These are phyloP conservation scores for Cyanoderma ruficeps DNA, from an alignment of 2,113 vertebrate genomes.

Conservation along the genomic window DNA sequence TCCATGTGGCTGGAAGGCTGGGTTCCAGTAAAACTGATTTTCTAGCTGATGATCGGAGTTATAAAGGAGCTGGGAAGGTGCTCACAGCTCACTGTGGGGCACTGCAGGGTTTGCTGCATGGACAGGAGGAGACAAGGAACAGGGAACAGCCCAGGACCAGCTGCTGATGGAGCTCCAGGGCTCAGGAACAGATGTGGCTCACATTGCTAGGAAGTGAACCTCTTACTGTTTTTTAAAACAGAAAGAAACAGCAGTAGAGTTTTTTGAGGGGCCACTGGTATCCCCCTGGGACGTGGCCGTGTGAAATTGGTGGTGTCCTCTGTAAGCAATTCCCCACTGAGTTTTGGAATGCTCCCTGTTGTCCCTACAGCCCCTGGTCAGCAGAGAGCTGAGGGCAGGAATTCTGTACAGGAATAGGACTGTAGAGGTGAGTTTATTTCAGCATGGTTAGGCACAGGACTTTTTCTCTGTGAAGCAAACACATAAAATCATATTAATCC, in stretches of 20 bases:
- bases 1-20: background rate
- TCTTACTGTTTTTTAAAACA: background rate
- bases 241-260: background rate
- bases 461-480: background rate
- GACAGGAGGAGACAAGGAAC: background rate
- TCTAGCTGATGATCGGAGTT: background rate
- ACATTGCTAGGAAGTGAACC: background rate
- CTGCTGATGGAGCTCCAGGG: background rate
- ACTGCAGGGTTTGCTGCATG: background rate
- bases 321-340: no score
- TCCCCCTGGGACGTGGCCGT: background rate
- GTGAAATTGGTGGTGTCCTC: background rate
- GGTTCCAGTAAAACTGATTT: conserved; percentile 45
- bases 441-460: background rate
- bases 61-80: background rate
- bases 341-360: background rate
- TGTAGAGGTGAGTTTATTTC: background rate
- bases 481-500: background rate
- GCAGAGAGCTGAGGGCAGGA: background rate
- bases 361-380: background rate
- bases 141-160: background rate
- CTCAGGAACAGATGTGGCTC: fast-evolving
- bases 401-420: fast-evolving
- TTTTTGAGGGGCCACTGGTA: background rate
- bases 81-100: background rate